Conservation (phyloP, 2,113 vertebrate species). For the Tragelaphus imberbis region DNA sequence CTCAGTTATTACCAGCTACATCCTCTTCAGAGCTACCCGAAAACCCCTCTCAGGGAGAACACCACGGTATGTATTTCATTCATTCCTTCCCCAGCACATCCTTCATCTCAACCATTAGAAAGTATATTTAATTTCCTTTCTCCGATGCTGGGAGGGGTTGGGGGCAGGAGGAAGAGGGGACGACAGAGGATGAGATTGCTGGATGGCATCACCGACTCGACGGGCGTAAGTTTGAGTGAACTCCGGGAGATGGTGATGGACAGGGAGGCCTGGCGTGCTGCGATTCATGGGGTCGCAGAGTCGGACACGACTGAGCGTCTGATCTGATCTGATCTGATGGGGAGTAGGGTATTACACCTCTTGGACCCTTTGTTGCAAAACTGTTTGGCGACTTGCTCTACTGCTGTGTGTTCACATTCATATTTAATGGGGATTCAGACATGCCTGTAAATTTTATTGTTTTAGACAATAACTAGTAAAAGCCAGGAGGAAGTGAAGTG, state of each 20-base stretch:
- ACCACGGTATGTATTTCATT: constrained; percentile 38
- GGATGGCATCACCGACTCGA: too few species aligned
- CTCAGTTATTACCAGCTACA: constrained; percentile 78
- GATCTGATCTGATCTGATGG: too few species aligned
- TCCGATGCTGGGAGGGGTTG: too few species aligned
- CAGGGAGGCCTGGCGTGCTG: too few species aligned
- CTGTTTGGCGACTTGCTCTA: background rate
- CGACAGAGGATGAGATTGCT: too few species aligned
- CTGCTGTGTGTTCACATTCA: background rate
- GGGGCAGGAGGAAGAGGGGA: too few species aligned
- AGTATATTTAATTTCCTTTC: background rate
- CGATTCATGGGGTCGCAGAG: too few species aligned
- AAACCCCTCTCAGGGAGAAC: constrained; percentile 79
- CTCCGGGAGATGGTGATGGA: too few species aligned
- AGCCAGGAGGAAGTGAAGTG: constrained; percentile 18
- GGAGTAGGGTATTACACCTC: background rate
- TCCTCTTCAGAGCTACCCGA: constrained; percentile 81
- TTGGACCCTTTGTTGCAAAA: background rate
- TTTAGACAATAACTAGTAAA: background rate
- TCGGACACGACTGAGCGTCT: too few species aligned
- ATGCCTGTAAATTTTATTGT: background rate
- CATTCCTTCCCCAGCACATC: background rate
- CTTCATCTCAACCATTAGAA: background rate
- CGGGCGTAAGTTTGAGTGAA: too few species aligned
- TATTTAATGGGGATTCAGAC: background rate